Percentiles rank a stretch among this genome's conserved stretches.
Conservation (phyloP, 2,113 vertebrate species). For the Tringa solitaria region DNA sequence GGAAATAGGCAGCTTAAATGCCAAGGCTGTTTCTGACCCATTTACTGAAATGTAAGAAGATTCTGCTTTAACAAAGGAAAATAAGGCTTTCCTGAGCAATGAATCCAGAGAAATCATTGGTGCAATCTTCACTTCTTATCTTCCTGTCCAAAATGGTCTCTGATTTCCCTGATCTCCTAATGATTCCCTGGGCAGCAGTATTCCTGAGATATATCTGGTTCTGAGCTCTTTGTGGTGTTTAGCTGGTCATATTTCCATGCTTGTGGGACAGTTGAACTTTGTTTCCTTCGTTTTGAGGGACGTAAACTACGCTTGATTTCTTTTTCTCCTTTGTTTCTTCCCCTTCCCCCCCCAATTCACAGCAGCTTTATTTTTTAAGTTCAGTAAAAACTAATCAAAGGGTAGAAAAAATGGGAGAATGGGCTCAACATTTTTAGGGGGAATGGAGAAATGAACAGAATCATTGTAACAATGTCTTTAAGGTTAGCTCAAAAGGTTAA, state of each 20-base stretch:
- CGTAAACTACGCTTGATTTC: neutral
- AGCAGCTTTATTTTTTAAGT: neutral
- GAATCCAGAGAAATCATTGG: neutral
- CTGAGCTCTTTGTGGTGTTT: neutral
- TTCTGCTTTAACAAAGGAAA: neutral
- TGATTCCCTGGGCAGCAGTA: neutral
- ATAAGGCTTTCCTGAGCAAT: neutral
- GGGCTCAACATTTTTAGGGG: neutral
- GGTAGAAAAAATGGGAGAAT: neutral
- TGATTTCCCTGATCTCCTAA: neutral
- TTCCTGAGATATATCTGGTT: neutral
- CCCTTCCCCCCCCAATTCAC: neutral
- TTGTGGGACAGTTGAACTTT: neutral
- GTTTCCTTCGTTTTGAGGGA: neutral
- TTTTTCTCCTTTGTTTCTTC: neutral
- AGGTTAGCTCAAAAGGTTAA: neutral
- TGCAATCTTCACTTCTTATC: neutral
- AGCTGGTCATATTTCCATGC: neutral
- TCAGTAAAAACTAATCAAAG: neutral
- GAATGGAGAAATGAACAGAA: neutral
- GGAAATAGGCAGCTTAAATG: neutral
- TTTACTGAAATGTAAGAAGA: neutral
- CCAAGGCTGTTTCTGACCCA: neutral
- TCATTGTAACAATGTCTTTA: neutral
- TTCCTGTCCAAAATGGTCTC: neutral